Evolutionary conservation across 2,888 invertebrate species (phyloP).

Genomic region (Eupithecia centaureata): DNA sequence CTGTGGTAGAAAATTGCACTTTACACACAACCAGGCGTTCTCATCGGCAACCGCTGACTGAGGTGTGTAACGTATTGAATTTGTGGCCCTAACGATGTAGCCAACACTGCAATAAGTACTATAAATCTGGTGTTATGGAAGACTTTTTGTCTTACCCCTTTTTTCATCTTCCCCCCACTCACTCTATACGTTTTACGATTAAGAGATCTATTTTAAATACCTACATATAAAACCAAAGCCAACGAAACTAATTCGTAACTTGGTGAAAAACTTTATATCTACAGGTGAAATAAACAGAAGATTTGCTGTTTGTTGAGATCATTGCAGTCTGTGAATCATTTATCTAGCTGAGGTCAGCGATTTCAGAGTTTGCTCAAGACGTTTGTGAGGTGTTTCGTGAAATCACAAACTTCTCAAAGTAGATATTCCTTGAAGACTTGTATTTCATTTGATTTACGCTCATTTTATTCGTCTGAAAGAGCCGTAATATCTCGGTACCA

Average conservation of each 20-base stretch:
- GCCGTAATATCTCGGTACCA: slow-evolving; percentile 44
- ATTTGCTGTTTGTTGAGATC: background rate
- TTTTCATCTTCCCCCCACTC: too few species aligned
- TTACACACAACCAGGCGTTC: too few species aligned
- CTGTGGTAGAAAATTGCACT: too few species aligned
- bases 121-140: too few species aligned
- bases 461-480: slow-evolving; percentile 54
- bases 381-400: background rate
- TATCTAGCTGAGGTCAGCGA: background rate
- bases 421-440: slow-evolving; percentile 31
- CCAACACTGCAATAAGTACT: too few species aligned
- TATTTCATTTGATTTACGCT: slow-evolving; percentile 56
- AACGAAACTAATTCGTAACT: background rate
- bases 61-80: too few species aligned
- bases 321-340: background rate
- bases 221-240: background rate
- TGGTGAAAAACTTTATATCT: background rate
- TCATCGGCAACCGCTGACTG: too few species aligned
- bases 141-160: too few species aligned
- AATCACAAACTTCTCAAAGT: background rate
- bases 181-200: background rate
- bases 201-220: background rate
- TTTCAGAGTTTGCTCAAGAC: background rate
- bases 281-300: background rate
- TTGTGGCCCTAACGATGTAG: too few species aligned